Evolutionary conservation across 2,113 vertebrate genomes (phyloP).

Genomic region (Rhadina sibilatrix): DNA sequence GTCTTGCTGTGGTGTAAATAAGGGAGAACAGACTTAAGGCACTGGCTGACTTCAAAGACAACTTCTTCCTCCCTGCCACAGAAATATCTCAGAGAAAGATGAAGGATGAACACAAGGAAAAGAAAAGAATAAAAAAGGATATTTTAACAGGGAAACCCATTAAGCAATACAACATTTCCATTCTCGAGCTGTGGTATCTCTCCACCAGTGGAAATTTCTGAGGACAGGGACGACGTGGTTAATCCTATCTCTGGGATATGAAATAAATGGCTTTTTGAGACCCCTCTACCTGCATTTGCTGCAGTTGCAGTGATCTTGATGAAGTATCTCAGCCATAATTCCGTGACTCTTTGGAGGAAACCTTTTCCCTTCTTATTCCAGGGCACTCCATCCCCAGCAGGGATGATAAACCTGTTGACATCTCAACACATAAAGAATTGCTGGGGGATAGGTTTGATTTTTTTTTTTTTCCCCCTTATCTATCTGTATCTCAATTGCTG

Average conservation of each 20-base stretch:
- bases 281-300: neutral
- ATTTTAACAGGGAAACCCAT: neutral
- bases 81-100: neutral
- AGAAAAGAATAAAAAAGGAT: neutral
- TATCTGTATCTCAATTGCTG: neutral
- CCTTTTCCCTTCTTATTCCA: neutral
- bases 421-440: neutral
- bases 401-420: slow-evolving; percentile 35
- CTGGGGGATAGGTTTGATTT: neutral
- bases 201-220: neutral
- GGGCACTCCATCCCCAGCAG: neutral
- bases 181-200: neutral
- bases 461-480: neutral
- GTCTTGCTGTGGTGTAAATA: neutral
- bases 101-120: neutral
- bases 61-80: rapidly evolving
- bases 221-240: neutral
- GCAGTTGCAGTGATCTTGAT: neutral
- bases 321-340: neutral
- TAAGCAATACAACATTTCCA: neutral
- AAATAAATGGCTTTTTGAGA: neutral
- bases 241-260: neutral
- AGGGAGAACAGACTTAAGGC: neutral
- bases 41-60: neutral
- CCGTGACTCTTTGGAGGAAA: neutral